phyloP scores from a whole-genome alignment of 2,797 vertebrate species.

The Sebastes glaucus region DNA sequence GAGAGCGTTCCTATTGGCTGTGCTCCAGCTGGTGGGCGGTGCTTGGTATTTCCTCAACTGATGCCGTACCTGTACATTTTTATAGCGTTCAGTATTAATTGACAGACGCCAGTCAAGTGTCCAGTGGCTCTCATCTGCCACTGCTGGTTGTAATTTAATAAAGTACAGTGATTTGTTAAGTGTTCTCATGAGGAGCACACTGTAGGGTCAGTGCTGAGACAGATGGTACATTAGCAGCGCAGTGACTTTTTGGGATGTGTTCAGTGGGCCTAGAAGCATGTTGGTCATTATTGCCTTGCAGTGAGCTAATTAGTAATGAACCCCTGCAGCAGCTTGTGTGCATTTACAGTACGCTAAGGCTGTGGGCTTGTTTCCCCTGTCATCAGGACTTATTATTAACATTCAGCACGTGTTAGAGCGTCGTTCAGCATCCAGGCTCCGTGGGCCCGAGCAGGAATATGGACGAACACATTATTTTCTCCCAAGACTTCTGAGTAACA shows the following conservation, averaged over 20 bases:
- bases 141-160: constrained; percentile 15
- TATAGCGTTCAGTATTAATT: not conserved
- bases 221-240: constrained; percentile 45
- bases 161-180: constrained; percentile 20
- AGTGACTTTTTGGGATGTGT: constrained; percentile 36
- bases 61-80: not conserved
- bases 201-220: constrained; percentile 26
- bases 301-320: constrained; percentile 54
- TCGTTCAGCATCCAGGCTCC: not conserved
- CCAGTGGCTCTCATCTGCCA: not conserved
- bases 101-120: not conserved
- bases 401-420: not conserved
- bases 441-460: not conserved
- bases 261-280: constrained; percentile 51
- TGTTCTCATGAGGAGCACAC: not conserved
- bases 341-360: constrained; percentile 14
- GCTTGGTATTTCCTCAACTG: too few relatives aligned
- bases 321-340: constrained; percentile 11
- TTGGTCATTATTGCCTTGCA: constrained; percentile 44
- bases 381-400: constrained; percentile 31
- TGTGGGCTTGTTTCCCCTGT: constrained; percentile 26
- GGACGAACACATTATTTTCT: constrained; percentile 26
- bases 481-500: constrained; percentile 4
- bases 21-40: too few relatives aligned
- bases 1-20: too few relatives aligned